A percentile compares a stretch with the other conserved stretches of the same genome.
These are phyloP conservation scores for Passer montanus DNA, from an alignment of 2,113 vertebrate species.

Conservation along the genomic window DNA sequence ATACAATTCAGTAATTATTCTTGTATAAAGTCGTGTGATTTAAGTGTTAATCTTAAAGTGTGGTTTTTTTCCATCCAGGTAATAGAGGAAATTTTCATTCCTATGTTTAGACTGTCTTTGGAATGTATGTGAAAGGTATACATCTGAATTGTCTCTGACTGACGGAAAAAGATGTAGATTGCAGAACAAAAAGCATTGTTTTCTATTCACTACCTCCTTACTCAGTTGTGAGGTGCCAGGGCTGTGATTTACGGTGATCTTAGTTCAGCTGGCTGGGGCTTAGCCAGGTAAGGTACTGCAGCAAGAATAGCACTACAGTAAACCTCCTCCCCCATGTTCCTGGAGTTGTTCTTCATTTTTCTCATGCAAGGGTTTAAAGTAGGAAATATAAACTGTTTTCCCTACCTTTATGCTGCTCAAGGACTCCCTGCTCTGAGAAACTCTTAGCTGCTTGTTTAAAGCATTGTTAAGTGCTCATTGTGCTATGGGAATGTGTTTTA, in stretches of 20 bases:
- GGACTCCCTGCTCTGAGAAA: constrained; percentile 24
- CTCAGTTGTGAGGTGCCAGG: neutral
- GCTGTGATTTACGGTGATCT: neutral
- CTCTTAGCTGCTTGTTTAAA: neutral
- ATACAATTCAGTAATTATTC: neutral
- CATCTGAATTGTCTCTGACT: neutral
- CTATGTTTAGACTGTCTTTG: neutral
- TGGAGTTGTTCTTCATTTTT: neutral
- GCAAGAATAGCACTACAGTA: neutral
- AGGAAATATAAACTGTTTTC: neutral
- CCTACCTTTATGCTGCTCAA: neutral
- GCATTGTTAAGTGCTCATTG: neutral
- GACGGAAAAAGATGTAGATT: neutral
- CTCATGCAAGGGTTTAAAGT: neutral
- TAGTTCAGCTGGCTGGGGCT: neutral
- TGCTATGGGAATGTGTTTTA: neutral
- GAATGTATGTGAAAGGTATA: neutral
- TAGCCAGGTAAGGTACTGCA: neutral
- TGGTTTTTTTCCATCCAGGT: neutral
- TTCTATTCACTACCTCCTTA: neutral
- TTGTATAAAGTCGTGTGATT: neutral
- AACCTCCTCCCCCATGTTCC: neutral
- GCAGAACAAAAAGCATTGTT: neutral
- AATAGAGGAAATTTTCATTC: neutral
- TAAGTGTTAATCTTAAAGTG: neutral